phyloP scores from a whole-genome alignment of 2,888 invertebrate species.

The Diabrotica balteata region DNA sequence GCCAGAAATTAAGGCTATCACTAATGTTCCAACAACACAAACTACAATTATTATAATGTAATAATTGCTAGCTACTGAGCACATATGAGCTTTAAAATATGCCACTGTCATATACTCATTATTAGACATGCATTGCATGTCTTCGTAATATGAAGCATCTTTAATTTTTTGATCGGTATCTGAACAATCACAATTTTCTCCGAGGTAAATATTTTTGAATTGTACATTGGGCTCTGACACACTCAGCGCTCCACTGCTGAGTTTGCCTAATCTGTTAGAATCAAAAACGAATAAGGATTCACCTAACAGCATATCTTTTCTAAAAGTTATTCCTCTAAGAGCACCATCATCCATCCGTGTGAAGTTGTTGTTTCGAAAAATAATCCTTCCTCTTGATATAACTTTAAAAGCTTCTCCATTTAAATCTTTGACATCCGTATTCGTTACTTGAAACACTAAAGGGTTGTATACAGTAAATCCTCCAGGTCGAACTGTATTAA shows the following conservation, averaged over 20 bases:
- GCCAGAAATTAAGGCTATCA: constrained; percentile 56
- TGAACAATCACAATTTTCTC: constrained; percentile 67
- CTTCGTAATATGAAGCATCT: constrained; percentile 45
- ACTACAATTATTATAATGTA: constrained; percentile 55
- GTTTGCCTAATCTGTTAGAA: constrained; percentile 67
- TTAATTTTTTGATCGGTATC: constrained; percentile 45
- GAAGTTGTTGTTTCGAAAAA: constrained; percentile 72
- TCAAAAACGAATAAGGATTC: constrained; percentile 66
- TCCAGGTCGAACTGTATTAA: constrained; percentile 71
- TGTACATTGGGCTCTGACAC: constrained; percentile 67
- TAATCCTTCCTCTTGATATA: constrained; percentile 67
- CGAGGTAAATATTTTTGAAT: constrained; percentile 67
- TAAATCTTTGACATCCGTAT: constrained; percentile 66
- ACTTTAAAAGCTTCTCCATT: constrained; percentile 74
- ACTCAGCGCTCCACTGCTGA: constrained; percentile 67
- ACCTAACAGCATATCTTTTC: constrained; percentile 60
- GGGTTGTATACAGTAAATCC: constrained; percentile 74
- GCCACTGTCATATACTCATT: constrained; percentile 46
- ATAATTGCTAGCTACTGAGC: constrained; percentile 52
- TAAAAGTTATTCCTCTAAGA: constrained; percentile 67
- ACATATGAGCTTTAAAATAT: constrained; percentile 50
- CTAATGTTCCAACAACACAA: constrained; percentile 61
- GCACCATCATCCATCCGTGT: constrained; percentile 67
- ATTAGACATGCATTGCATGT: constrained; percentile 53
- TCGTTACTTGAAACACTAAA: constrained; percentile 68